phyloP scores from a whole-genome alignment of 2,888 invertebrate species.

The Pterobdella sp. region DNA sequence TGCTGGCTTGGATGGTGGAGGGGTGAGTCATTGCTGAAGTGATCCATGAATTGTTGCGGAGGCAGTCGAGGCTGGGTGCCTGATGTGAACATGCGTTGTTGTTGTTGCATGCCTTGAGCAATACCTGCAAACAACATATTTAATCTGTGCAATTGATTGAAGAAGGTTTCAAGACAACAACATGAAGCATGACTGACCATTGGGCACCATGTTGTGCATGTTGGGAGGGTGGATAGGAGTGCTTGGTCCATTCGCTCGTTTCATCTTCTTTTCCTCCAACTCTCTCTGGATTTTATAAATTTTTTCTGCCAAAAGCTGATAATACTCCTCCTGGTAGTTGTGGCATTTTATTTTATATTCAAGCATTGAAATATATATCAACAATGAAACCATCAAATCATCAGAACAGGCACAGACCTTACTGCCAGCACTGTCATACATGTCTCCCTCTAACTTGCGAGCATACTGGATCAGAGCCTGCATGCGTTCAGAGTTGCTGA shows the following conservation, averaged over 20 bases:
- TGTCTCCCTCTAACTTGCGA: constrained; percentile 95
- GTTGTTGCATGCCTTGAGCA: constrained; percentile 17
- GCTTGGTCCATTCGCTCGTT: constrained; percentile 25
- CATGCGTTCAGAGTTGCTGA: constrained; percentile 92
- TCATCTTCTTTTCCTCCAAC: constrained; percentile 59
- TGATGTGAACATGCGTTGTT: constrained; percentile 14
- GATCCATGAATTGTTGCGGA: constrained; percentile 26
- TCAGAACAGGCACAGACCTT: constrained; percentile 54
- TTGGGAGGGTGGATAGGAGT: constrained; percentile 8
- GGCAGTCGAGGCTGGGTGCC: not conserved
- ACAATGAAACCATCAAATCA: not conserved
- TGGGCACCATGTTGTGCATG: constrained; percentile 17
- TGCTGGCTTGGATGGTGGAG: constrained; percentile 21
- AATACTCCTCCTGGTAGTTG: constrained; percentile 73
- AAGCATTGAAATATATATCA: not conserved
- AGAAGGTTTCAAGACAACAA: not conserved
- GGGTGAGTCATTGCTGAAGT: constrained; percentile 6
- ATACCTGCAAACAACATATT: constrained; percentile 1
- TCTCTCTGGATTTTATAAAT: constrained; percentile 99
- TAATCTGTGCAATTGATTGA: not conserved
- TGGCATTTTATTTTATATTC: not conserved
- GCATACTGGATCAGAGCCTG: constrained; percentile 95
- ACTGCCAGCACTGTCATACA: constrained; percentile 97
- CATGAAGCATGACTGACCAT: not conserved
- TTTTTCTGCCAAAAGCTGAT: constrained; percentile 93